Percentiles rank a stretch among this genome's conserved stretches.
Conservation (phyloP, 2,888 invertebrate genomes). For the Chromoteleia sp. region DNA sequence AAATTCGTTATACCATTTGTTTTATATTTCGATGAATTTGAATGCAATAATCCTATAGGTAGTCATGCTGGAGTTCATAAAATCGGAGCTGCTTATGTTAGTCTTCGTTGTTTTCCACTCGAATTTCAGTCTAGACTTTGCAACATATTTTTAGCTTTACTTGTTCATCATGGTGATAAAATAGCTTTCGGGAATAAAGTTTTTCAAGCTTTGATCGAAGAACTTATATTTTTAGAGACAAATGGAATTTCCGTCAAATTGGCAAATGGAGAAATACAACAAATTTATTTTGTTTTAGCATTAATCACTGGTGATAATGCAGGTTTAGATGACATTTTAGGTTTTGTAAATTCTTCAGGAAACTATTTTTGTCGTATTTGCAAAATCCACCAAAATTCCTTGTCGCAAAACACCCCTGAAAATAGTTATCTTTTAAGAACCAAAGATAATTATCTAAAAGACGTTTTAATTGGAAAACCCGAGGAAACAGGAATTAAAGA, state of each 20-base stretch:
- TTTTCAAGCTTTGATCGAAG: conserved; percentile 44
- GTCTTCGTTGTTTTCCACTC: conserved; percentile 31
- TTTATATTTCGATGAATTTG: conserved; percentile 28
- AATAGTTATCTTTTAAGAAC: conserved; percentile 25
- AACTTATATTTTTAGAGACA: conserved; percentile 59
- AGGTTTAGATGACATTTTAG: conserved; percentile 57
- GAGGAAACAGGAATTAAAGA: conserved; percentile 39
- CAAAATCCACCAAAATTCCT: conserved; percentile 30
- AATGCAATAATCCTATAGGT: conserved; percentile 20
- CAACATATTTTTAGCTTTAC: conserved; percentile 30
- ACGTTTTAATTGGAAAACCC: conserved; percentile 11
- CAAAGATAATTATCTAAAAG: conserved; percentile 38
- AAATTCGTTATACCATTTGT: conserved; percentile 30
- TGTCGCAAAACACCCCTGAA: conserved; percentile 10
- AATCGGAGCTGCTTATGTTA: conserved; percentile 21
- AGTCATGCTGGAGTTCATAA: conserved; percentile 23
- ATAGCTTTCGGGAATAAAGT: conserved; percentile 11
- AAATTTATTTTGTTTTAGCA: conserved; percentile 62
- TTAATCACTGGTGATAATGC: conserved; percentile 49
- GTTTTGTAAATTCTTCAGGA: conserved; percentile 56
- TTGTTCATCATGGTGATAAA: conserved; percentile 34
- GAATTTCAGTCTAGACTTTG: conserved; percentile 32
- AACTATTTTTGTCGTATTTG: conserved; percentile 59
- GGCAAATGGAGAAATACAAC: conserved; percentile 17
- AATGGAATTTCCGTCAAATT: conserved; percentile 55